Evolutionary conservation across 2,888 invertebrate genomes (phyloP), one percentile per base, ranked within the genome.

Genomic region (Agapostemon virescens): DNA sequence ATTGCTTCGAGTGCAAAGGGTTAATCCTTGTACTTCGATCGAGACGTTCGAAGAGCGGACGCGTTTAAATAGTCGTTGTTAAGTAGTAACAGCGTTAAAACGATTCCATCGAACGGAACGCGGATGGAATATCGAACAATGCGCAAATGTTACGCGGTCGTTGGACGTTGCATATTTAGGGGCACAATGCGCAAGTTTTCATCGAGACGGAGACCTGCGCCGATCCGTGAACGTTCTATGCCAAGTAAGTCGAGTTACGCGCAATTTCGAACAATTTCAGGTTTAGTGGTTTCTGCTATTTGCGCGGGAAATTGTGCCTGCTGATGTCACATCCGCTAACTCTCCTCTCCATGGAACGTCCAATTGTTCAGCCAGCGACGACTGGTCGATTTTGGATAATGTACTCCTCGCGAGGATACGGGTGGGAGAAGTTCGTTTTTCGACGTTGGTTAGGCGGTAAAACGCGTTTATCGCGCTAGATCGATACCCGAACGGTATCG

Each of bases 251-350:
- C 88, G 79, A 85, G 81, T 82, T 73, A 82, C 80, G 85, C 84
- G 87, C 88, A 89, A 89, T 90, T 89, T 88, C 87, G 89, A 88
- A 90, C 91, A 90, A 92, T 92, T 92, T 91, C 89, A 90, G 89
- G 89, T 90, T 91, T 91, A 90, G 90, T 90, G 91, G 91, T 91
- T 91, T 91, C 91, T 91, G 90, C 91, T 91, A 91, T 91, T 91
- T 91, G 90, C 89, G 85, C 90, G 88, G 90, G 92, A 91, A 92
- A 92, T 91, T 91, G 91, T 91, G 88, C 91, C 90, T 90, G 92
- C 91, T 91, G 91, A 92, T 91, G 91, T 91, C 91, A 90, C 90
- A 90, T 92, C 92, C 91, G 91, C 89, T 90, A 88, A 87, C 87
- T 89, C 89, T 83, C 86, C 83, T 78, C 83, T 69, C 68, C 74